phyloP scores from a whole-genome alignment of 2,113 vertebrate species.

The Falco punctatus region DNA sequence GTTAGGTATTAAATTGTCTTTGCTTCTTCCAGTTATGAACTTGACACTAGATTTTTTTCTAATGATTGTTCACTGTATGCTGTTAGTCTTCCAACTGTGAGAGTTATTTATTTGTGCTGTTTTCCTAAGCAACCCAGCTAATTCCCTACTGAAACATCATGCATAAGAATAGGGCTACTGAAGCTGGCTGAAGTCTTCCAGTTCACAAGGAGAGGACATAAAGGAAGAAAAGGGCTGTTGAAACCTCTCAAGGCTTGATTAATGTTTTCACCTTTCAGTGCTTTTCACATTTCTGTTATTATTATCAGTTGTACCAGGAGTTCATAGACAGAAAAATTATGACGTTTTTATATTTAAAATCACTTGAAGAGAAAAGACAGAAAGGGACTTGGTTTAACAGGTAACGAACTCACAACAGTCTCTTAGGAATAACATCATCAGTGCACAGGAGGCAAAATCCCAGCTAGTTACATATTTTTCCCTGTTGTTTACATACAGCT shows the following conservation, averaged over 20 bases:
- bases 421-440: background rate
- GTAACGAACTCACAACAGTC: background rate
- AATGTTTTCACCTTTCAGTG: conserved; percentile 1
- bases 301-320: background rate
- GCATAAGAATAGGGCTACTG: background rate
- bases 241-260: conserved; percentile 37
- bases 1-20: background rate
- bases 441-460: conserved; percentile 2
- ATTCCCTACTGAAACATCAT: background rate
- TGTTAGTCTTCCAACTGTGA: conserved; percentile 12
- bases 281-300: background rate
- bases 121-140: conserved; percentile 30
- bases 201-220: background rate
- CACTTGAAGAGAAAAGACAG: background rate
- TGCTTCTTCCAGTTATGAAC: background rate
- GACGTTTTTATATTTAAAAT: background rate
- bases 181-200: background rate
- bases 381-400: background rate
- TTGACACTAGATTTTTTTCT: background rate
- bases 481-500: background rate
- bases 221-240: conserved; percentile 19
- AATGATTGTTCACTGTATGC: background rate
- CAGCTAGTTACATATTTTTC: background rate
- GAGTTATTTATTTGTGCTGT: conserved; percentile 16
- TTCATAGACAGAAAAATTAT: background rate